phyloP scores from a whole-genome alignment of 2,888 invertebrate species.

The Ectemnius continuus region DNA sequence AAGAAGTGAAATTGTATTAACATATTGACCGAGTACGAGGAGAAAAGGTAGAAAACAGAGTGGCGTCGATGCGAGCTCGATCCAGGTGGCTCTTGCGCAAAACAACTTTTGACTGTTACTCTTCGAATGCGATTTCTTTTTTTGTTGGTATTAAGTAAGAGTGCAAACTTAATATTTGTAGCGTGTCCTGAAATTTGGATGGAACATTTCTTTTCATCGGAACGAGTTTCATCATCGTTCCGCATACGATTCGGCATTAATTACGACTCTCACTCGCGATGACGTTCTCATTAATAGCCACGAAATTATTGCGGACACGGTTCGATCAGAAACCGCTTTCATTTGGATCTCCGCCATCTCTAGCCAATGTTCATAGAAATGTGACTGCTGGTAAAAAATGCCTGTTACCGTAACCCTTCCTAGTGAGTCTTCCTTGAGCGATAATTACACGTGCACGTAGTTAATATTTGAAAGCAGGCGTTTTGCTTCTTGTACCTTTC shows the following conservation, averaged over 20 bases:
- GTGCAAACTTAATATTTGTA: slow-evolving; percentile 17
- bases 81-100: too few species aligned
- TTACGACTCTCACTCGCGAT: slow-evolving; percentile 42
- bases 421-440: background rate
- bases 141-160: slow-evolving; percentile 26
- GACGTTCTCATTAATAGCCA: slow-evolving; percentile 22
- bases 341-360: slow-evolving; percentile 9
- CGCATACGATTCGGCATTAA: slow-evolving; percentile 46
- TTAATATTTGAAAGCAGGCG: background rate
- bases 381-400: background rate
- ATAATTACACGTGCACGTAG: background rate
- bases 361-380: background rate
- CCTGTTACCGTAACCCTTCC: background rate
- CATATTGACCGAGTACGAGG: background rate
- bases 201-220: slow-evolving; percentile 41
- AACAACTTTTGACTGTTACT: background rate
- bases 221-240: slow-evolving; percentile 47
- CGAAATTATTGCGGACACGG: slow-evolving; percentile 36
- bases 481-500: background rate
- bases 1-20: slow-evolving; percentile 2
- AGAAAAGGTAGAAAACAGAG: background rate
- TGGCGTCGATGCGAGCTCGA: background rate
- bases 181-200: background rate
- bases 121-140: background rate
- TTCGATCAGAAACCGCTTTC: slow-evolving; percentile 29